Evolutionary conservation across 2,888 invertebrate genomes (phyloP).

Genomic region (Hanleya hanleyi): DNA sequence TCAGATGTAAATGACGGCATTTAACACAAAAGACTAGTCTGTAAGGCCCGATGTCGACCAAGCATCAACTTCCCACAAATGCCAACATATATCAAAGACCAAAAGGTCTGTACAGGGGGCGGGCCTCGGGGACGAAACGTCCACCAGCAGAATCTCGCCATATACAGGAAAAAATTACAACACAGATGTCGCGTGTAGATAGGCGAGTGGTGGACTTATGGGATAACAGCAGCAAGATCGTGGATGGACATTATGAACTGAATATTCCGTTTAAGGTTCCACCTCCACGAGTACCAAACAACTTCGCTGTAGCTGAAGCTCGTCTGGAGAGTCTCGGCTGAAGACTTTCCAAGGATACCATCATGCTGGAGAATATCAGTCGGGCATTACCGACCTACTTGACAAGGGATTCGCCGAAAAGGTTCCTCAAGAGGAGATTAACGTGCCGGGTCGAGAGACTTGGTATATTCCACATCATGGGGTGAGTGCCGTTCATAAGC

Average conservation of each 20-base stretch:
- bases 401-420: conserved; percentile 3
- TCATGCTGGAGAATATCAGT: background rate
- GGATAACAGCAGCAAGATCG: background rate
- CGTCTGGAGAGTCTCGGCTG: background rate
- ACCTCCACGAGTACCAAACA: conserved; percentile 8
- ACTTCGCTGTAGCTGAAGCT: conserved; percentile 2
- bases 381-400: background rate
- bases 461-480: conserved; percentile 35
- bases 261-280: conserved; percentile 25
- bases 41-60: too few relatives aligned
- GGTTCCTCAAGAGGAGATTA: background rate
- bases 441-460: background rate
- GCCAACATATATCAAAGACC: too few relatives aligned
- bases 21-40: too few relatives aligned
- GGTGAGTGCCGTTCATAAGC: conserved; percentile 20
- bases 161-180: too few relatives aligned
- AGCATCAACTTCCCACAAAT: too few relatives aligned
- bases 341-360: background rate
- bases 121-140: too few relatives aligned
- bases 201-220: conserved; percentile 2
- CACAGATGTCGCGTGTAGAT: conserved; percentile 85
- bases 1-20: too few relatives aligned
- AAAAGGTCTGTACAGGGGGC: too few relatives aligned
- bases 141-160: too few relatives aligned
- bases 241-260: conserved; percentile 16